Percentiles rank a stretch among this genome's conserved stretches.
phyloP scores from a whole-genome alignment of 2,888 invertebrate genomes.

The Lapara coniferarum region DNA sequence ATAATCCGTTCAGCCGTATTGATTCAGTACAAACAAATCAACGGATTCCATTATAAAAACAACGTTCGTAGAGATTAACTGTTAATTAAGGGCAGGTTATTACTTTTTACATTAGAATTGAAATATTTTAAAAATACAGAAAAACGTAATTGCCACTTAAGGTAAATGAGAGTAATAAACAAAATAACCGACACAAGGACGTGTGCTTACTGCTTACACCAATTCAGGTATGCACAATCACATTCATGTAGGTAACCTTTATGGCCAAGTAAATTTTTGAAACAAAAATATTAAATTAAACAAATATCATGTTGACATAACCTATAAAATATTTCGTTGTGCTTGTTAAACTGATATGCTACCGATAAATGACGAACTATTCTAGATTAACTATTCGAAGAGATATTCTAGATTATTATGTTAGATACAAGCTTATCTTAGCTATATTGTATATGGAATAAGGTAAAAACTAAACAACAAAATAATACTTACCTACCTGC shows the following conservation, averaged over 20 bases:
- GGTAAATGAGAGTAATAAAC: slow-evolving; percentile 5
- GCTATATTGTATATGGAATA: too few relatives aligned
- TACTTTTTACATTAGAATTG: background rate
- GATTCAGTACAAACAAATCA: too few relatives aligned
- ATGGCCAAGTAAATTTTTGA: background rate
- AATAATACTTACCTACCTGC: too few relatives aligned
- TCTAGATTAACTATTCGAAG: too few relatives aligned
- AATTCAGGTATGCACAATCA: slow-evolving; percentile 14
- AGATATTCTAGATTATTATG: too few relatives aligned
- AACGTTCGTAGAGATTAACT: too few relatives aligned
- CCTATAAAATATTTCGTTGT: background rate
- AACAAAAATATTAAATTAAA: background rate
- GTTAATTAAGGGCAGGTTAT: too few relatives aligned
- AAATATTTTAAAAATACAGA: background rate
- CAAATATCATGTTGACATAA: slow-evolving; percentile 1
- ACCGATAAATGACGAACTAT: too few relatives aligned
- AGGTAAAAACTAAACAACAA: too few relatives aligned
- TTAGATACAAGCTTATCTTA: too few relatives aligned
- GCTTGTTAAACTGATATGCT: background rate
- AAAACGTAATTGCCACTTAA: background rate
- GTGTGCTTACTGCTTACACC: slow-evolving; percentile 1
- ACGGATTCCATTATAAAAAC: too few relatives aligned
- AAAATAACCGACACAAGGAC: slow-evolving; percentile 10
- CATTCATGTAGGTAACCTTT: background rate
- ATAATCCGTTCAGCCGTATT: too few relatives aligned